Conservation (phyloP, 2,113 vertebrate genomes). For the Ictidomys tridecemlineatus region DNA sequence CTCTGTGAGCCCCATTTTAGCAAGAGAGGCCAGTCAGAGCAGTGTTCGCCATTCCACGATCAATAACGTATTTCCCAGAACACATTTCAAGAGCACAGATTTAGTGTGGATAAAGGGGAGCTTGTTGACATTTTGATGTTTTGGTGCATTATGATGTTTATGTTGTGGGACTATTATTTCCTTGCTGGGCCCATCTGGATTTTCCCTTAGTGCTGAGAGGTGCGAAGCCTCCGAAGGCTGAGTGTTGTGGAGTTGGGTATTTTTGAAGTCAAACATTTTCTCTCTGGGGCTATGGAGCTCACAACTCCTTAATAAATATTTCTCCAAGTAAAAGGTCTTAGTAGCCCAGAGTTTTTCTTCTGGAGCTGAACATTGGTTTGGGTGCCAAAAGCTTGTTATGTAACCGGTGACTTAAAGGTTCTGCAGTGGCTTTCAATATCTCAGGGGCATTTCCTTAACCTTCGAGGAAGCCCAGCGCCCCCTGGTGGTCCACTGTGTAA, state of each 20-base stretch:
- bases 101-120: not conserved
- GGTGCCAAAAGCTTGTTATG: not conserved
- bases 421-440: not conserved
- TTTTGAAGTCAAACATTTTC: not conserved
- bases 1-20: not conserved
- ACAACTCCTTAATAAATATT: not conserved
- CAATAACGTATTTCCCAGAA: not conserved
- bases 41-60: not conserved
- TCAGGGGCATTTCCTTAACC: not conserved
- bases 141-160: not conserved
- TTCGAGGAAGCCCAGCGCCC: not conserved
- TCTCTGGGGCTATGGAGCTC: not conserved
- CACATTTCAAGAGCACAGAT: not conserved
- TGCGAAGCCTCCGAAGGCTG: accelerated
- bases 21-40: not conserved
- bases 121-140: not conserved
- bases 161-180: not conserved
- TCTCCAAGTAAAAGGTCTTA: not conserved
- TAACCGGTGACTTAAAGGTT: not conserved
- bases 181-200: not conserved
- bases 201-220: too few species aligned
- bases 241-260: too few species aligned
- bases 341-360: not conserved
- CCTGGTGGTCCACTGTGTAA: not conserved
- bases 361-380: not conserved